phyloP scores from a whole-genome alignment of 2,888 invertebrate genomes.

The Tolmerus cingulatus region DNA sequence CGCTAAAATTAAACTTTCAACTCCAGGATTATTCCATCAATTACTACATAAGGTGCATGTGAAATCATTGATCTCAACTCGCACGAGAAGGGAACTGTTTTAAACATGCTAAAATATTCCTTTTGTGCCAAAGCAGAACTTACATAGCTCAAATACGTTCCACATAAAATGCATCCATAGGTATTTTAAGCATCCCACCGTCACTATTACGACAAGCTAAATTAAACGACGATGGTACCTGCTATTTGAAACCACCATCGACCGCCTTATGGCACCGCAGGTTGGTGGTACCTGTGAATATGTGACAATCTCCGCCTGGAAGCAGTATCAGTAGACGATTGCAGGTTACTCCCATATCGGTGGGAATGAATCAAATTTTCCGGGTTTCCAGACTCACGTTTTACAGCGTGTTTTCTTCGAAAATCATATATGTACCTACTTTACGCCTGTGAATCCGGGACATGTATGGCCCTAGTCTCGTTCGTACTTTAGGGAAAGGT shows the following conservation, averaged over 20 bases:
- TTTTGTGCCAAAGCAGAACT: background rate
- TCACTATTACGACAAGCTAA: background rate
- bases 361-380: constrained; percentile 38
- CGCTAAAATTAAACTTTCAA: background rate
- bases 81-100: background rate
- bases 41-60: background rate
- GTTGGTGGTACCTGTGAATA: background rate
- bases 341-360: constrained; percentile 7
- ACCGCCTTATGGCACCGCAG: background rate
- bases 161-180: background rate
- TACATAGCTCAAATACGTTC: background rate
- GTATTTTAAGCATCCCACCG: background rate
- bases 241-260: background rate
- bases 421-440: constrained; percentile 19
- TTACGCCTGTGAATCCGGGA: background rate
- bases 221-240: background rate
- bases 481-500: background rate
- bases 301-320: background rate
- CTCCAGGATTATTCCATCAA: background rate
- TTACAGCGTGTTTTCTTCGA: constrained; percentile 37
- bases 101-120: constrained; percentile 11
- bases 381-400: constrained; percentile 24
- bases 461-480: background rate
- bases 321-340: background rate
- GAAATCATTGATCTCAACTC: background rate